phyloP scores from a whole-genome alignment of 2,888 invertebrate species.

The Archips crataeganus region DNA sequence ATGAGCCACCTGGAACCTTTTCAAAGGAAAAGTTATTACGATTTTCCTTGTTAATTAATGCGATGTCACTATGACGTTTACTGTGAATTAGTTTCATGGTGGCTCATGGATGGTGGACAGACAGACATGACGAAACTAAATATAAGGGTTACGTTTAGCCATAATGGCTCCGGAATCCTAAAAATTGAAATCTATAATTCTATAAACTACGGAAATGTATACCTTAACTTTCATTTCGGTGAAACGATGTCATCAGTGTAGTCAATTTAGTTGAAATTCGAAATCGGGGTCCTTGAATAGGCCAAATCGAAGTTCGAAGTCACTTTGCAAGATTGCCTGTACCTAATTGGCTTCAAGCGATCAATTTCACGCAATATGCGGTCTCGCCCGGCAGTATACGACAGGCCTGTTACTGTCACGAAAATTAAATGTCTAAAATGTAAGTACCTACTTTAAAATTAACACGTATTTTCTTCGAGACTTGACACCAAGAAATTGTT shows the following conservation, averaged over 20 bases:
- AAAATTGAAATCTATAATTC: too few species aligned
- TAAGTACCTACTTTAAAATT: background rate
- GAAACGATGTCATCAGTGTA: background rate
- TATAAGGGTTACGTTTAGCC: too few species aligned
- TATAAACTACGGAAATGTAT: too few species aligned
- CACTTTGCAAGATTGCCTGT: constrained; percentile 23
- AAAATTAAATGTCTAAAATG: background rate
- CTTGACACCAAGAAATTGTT: too few species aligned
- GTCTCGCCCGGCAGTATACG: constrained; percentile 7
- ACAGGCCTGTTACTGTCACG: constrained; percentile 4
- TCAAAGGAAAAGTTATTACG: too few species aligned
- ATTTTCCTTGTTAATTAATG: too few species aligned
- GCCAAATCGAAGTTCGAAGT: constrained; percentile 9
- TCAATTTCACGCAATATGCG: constrained; percentile 22
- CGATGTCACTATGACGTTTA: too few species aligned
- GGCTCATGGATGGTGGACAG: too few species aligned
- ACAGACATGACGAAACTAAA: too few species aligned
- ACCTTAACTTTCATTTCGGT: background rate
- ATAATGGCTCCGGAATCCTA: too few species aligned
- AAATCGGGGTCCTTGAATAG: background rate
- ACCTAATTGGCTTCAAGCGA: constrained; percentile 22
- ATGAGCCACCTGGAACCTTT: too few species aligned
- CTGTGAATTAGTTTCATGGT: too few species aligned
- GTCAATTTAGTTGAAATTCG: background rate
- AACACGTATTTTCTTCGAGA: background rate